Percentiles rank a stretch among this genome's conserved stretches.
Evolutionary conservation across 2,797 vertebrate genomes (phyloP).

Genomic region (Clangula hyemalis): DNA sequence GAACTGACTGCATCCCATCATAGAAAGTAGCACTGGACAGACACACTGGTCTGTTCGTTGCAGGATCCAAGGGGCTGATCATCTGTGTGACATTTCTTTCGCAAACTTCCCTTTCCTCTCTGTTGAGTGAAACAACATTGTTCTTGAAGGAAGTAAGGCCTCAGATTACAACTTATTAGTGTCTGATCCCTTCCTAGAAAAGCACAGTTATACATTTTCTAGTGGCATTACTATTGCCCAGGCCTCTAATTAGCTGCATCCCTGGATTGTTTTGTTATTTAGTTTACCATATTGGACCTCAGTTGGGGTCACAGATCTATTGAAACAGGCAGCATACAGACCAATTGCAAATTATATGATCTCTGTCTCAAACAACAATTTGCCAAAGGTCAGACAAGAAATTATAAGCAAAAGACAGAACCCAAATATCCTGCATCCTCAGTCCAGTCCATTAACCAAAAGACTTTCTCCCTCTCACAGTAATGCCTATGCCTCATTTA

Average conservation of each 20-base stretch:
- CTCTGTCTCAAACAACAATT: not conserved
- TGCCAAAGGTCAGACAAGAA: not conserved
- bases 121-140: not conserved
- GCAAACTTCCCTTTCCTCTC: slow-evolving; percentile 48
- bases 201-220: not conserved
- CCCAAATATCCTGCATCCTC: not conserved
- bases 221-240: not conserved
- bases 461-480: not conserved
- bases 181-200: not conserved
- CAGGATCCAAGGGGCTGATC: not conserved
- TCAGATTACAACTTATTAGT: not conserved
- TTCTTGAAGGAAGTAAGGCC: slow-evolving; percentile 18
- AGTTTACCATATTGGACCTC: not conserved
- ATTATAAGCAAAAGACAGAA: not conserved
- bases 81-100: not conserved
- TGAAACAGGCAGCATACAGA: not conserved
- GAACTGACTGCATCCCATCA: not conserved
- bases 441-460: not conserved
- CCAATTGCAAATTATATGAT: not conserved
- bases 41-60: not conserved
- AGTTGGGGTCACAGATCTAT: not conserved
- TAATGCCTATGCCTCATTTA: not conserved
- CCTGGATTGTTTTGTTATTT: not conserved
- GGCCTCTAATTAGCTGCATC: slow-evolving; percentile 1
- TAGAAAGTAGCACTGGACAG: not conserved